Evolutionary conservation across 2,797 vertebrate genomes (phyloP).

Genomic region (Pelobates cultripes): DNA sequence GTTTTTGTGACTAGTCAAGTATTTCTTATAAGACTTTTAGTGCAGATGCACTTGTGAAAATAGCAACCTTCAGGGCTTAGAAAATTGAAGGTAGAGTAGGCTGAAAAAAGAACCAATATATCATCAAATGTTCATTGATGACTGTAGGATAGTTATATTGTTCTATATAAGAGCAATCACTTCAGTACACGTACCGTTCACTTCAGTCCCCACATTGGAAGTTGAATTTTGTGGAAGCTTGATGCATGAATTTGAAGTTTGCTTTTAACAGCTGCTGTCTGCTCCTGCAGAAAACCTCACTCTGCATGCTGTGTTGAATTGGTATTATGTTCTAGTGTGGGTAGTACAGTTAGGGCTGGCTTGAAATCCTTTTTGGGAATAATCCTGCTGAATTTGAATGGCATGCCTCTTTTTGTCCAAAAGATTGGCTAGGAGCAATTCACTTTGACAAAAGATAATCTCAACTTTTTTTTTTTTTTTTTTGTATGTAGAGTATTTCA

Average conservation of each 20-base stretch:
- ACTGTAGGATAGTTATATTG: conserved; percentile 23
- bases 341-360: background rate
- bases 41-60: conserved; percentile 40
- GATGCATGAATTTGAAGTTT: background rate
- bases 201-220: conserved; percentile 40
- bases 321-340: background rate
- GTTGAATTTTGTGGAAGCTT: background rate
- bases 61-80: conserved; percentile 56
- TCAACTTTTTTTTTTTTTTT: no score
- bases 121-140: background rate
- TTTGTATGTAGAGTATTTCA: no score
- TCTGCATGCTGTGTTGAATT: conserved; percentile 58
- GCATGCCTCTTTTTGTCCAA: no score
- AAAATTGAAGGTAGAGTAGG: conserved; percentile 47
- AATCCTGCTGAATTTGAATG: no score
- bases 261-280: background rate
- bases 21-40: no score
- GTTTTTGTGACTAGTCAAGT: no score
- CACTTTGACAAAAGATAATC: no score
- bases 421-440: no score
- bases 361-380: background rate
- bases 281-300: conserved; percentile 57
- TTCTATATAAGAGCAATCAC: background rate
- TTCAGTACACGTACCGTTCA: conserved; percentile 49
- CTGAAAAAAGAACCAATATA: conserved; percentile 9